Evolutionary conservation across 2,888 invertebrate genomes (phyloP).

Genomic region (Drosophila siamana): DNA sequence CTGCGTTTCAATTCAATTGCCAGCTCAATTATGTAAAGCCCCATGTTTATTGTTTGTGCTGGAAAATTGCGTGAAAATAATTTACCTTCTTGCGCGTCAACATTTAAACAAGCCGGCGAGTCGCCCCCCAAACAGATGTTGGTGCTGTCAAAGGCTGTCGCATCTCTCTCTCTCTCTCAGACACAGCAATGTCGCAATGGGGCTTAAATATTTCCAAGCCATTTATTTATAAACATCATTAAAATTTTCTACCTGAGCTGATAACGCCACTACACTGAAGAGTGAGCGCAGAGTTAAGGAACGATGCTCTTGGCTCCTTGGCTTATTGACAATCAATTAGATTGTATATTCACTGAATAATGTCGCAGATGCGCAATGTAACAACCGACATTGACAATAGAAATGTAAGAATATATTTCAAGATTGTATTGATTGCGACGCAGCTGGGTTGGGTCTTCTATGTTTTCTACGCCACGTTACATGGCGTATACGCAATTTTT

Average conservation of each 20-base stretch:
- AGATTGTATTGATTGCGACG: conserved; percentile 1
- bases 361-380: conserved; percentile 7
- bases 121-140: conserved; percentile 47
- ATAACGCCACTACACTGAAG: background rate
- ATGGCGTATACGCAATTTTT: conserved; percentile 47
- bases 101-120: conserved; percentile 55
- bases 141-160: conserved; percentile 56
- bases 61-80: conserved; percentile 78
- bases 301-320: background rate
- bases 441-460: background rate
- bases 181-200: conserved; percentile 61
- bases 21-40: conserved; percentile 75
- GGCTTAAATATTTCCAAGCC: conserved; percentile 77
- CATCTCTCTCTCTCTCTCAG: conserved; percentile 10
- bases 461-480: conserved; percentile 1
- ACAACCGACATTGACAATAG: conserved; percentile 7
- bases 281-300: background rate
- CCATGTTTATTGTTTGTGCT: conserved; percentile 71
- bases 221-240: conserved; percentile 81
- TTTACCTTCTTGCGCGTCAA: conserved; percentile 73
- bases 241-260: conserved; percentile 64
- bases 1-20: conserved; percentile 69
- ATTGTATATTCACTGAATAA: conserved; percentile 1
- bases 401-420: background rate
- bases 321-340: background rate